phyloP scores from a whole-genome alignment of 2,888 invertebrate species.

The Pollenia labialis region DNA sequence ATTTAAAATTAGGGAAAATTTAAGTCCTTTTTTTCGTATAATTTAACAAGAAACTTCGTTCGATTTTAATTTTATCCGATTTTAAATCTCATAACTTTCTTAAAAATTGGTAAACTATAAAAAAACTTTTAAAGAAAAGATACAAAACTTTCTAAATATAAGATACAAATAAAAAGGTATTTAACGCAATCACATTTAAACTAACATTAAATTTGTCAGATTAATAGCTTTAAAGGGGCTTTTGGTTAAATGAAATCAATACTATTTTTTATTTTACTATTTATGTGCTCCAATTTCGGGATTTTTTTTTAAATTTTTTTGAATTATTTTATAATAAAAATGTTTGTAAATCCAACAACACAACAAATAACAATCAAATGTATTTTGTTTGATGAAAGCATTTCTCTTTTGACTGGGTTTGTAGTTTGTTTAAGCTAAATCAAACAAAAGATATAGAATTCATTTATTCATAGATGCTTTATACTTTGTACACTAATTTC shows the following conservation, averaged over 20 bases:
- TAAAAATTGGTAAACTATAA: too few relatives aligned
- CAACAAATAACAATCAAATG: neutral
- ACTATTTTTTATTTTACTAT: neutral
- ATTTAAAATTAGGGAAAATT: too few relatives aligned
- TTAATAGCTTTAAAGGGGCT: too few relatives aligned
- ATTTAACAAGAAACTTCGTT: too few relatives aligned
- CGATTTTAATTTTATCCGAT: too few relatives aligned
- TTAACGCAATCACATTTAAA: too few relatives aligned
- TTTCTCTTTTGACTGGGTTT: neutral
- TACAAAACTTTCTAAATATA: too few relatives aligned
- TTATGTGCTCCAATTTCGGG: neutral
- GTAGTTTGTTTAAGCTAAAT: neutral
- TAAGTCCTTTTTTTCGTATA: neutral
- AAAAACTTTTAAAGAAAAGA: too few relatives aligned
- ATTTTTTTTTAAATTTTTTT: constrained; percentile 1
- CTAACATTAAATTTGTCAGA: too few relatives aligned
- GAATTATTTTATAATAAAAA: neutral
- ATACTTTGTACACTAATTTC: neutral
- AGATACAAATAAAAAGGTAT: too few relatives aligned
- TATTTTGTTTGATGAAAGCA: neutral
- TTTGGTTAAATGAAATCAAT: neutral
- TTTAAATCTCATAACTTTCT: too few relatives aligned
- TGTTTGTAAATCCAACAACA: neutral
- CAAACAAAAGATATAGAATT: constrained; percentile 6
- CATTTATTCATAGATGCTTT: neutral